Evolutionary conservation across 2,113 vertebrate genomes (phyloP).

Genomic region (Aptenodytes patagonicus): DNA sequence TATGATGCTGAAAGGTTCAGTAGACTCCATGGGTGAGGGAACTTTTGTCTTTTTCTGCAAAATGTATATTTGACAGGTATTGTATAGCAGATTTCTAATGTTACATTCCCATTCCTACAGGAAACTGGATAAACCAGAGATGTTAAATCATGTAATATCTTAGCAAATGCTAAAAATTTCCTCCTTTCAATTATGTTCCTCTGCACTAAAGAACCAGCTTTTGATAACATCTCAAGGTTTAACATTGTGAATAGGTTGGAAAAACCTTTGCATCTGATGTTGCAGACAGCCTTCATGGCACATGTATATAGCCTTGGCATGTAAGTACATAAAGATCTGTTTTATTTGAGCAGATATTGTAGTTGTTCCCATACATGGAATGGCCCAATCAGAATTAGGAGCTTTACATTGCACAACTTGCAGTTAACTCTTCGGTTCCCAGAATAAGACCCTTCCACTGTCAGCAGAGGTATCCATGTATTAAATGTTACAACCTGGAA

Average conservation of each 20-base stretch:
- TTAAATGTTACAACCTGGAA: background rate
- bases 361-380: background rate
- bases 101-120: constrained; percentile 4
- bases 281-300: background rate
- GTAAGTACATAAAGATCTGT: background rate
- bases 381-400: background rate
- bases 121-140: background rate
- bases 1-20: background rate
- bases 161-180: background rate
- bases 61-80: background rate
- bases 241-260: background rate
- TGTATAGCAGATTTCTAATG: constrained; percentile 28
- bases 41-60: background rate
- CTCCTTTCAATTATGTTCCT: background rate
- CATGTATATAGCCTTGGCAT: background rate
- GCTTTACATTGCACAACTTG: background rate
- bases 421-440: background rate
- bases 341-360: background rate
- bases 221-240: background rate
- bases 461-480: background rate
- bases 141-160: background rate
- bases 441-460: background rate
- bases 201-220: background rate
- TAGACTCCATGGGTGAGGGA: background rate
- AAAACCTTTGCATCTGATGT: background rate